A percentile compares a stretch with the other conserved stretches of the same genome.
phyloP scores from a whole-genome alignment of 2,888 invertebrate species.

The Leptopilina myrica region DNA sequence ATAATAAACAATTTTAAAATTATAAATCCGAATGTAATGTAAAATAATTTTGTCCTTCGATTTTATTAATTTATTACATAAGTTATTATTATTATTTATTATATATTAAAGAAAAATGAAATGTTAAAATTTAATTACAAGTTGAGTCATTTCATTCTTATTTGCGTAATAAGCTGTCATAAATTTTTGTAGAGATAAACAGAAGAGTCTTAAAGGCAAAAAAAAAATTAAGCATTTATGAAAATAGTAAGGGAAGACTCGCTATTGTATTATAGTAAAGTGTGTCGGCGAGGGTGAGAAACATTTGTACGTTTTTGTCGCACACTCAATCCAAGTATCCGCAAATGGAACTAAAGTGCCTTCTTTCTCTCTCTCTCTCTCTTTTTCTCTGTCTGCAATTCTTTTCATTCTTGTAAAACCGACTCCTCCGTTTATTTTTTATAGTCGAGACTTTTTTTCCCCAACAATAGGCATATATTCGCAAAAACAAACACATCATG shows the following conservation, averaged over 20 bases:
- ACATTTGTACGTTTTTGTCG: constrained; percentile 22
- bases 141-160: no score
- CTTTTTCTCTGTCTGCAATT: not conserved
- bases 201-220: not conserved
- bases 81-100: no score
- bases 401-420: constrained; percentile 26
- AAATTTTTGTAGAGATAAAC: no score
- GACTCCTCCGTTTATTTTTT: constrained; percentile 21
- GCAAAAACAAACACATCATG: not conserved
- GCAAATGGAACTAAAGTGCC: constrained; percentile 3
- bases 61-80: no score
- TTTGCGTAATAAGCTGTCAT: no score
- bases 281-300: constrained; percentile 32
- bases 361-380: not conserved
- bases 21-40: no score
- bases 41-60: no score
- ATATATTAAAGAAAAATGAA: no score
- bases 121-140: no score
- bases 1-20: no score
- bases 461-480: constrained; percentile 27
- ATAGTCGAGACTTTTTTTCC: not conserved
- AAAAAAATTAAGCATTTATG: not conserved
- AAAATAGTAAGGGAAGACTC: not conserved
- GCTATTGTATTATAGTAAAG: not conserved
- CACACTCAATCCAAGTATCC: constrained; percentile 15